Conservation (phyloP, 2,113 vertebrate species). For the Oryzias javanicus region DNA sequence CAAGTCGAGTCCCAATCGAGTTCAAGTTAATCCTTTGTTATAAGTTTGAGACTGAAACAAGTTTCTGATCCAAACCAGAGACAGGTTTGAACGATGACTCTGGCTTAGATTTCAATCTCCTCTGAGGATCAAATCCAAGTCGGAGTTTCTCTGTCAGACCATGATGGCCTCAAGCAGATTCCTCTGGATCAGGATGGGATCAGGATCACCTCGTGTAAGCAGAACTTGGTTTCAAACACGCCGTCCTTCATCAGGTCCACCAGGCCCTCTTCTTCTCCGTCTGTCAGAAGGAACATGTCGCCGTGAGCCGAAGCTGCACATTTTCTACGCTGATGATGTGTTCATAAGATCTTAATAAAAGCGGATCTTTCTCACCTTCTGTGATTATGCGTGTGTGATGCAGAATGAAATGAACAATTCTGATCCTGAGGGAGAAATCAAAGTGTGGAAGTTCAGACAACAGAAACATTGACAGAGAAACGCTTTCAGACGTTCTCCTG, state of each 20-base stretch:
- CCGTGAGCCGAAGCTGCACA: too few relatives aligned
- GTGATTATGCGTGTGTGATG: slow-evolving; percentile 51
- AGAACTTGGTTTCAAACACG: slow-evolving; percentile 85
- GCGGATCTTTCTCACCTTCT: slow-evolving; percentile 74
- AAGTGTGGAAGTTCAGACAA: neutral
- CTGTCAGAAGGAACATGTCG: neutral
- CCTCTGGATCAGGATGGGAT: neutral
- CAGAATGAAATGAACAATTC: slow-evolving; percentile 83
- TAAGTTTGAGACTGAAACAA: too few relatives aligned
- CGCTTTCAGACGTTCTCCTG: neutral
- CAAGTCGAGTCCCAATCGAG: too few relatives aligned
- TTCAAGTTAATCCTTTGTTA: too few relatives aligned
- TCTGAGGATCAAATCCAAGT: too few relatives aligned
- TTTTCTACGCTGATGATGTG: neutral
- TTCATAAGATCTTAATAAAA: neutral
- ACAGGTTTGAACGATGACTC: too few relatives aligned
- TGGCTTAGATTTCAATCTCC: too few relatives aligned
- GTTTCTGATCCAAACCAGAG: too few relatives aligned
- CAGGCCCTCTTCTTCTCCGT: slow-evolving; percentile 72
- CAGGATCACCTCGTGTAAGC: slow-evolving; percentile 85
- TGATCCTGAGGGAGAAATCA: slow-evolving; percentile 77
- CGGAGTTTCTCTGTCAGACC: too few relatives aligned
- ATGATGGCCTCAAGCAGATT: too few relatives aligned
- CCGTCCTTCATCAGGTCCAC: slow-evolving; percentile 66
- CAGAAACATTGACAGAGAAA: neutral